Evolutionary conservation across 2,797 vertebrate species (phyloP), one percentile per base, ranked within the genome.

Genomic region (Limnodromus scolopaceus): DNA sequence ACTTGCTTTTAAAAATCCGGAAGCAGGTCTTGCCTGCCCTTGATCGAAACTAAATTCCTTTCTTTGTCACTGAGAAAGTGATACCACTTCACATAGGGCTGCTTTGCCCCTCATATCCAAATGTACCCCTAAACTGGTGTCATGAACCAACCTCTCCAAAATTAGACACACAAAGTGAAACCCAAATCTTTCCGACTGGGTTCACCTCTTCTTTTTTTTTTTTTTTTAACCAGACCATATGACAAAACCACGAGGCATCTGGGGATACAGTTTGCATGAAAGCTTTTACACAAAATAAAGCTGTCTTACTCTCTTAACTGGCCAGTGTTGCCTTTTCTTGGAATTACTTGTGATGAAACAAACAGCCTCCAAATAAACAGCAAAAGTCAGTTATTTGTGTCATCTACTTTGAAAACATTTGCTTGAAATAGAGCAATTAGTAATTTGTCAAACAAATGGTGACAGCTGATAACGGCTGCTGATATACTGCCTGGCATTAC

Each of bases 271-370:
- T 77, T 66, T 93, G 82, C 51, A 57, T 36, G 34, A 92, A 89
- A 87, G 69, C 32, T 77, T 90, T 63, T 69, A 76, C 48, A 92
- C 34, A 97, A 95, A 96, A 95, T 91, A 94, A 95, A 95, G 87
- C 83, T 95, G 80, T 74, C 48, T 84, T 84, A 69, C 5, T 65
- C 24, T 78, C 76, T 81, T 82, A 60, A 87, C 36, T 58, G 79
- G 63, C 32, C 58, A 60, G 58, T 75, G 78, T 43, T 78, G 39
- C 2, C 0, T 72, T 43, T 60, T 86, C 66, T 71, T 71, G 34
- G 18, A 95, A 92, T 71, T 88, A 79, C 63, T 92, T 63, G 11
- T 51, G 70, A 93, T 84, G 49, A 90, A 88, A 91, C 63, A 92
- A 93, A 70, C 22, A 86, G 39, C 55, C 28, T 84, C 75, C 77